Evolutionary conservation across 64 coral and sea anemone genomes (phyloP).

Genomic region (Dendronephthya gigantea): DNA sequence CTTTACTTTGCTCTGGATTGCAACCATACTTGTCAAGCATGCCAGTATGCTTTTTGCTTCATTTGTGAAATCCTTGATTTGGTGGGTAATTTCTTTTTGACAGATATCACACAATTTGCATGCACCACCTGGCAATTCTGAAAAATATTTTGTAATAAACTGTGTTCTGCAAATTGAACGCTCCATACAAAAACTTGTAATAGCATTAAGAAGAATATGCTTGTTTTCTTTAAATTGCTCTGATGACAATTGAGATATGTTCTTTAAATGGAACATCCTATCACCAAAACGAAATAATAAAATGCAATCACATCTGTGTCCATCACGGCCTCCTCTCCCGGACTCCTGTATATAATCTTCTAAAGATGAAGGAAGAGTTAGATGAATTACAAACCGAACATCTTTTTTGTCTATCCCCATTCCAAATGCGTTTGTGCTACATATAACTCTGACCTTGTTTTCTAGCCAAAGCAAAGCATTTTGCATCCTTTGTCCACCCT

Average conservation of each 20-base stretch:
- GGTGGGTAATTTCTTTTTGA: background rate
- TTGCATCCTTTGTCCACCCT: background rate
- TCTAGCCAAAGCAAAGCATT: background rate
- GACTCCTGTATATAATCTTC: slow-evolving; percentile 10
- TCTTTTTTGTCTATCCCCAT: background rate
- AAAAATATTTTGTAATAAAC: background rate
- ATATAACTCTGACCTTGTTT: background rate
- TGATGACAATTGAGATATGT: background rate
- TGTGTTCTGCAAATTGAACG: background rate
- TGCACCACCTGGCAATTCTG: background rate
- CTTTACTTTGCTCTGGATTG: background rate
- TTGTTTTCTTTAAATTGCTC: background rate
- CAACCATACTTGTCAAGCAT: background rate
- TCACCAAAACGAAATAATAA: background rate
- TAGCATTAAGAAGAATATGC: background rate
- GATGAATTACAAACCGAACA: background rate
- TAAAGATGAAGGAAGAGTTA: background rate
- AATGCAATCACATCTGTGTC: background rate
- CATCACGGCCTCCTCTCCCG: background rate
- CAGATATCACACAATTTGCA: background rate
- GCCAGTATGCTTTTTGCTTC: background rate
- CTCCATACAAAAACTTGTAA: background rate
- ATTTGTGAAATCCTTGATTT: background rate
- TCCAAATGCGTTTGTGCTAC: background rate
- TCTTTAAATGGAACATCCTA: background rate